Conservation (phyloP, 2,113 vertebrate species). For the Hippocampus mohnikei region DNA sequence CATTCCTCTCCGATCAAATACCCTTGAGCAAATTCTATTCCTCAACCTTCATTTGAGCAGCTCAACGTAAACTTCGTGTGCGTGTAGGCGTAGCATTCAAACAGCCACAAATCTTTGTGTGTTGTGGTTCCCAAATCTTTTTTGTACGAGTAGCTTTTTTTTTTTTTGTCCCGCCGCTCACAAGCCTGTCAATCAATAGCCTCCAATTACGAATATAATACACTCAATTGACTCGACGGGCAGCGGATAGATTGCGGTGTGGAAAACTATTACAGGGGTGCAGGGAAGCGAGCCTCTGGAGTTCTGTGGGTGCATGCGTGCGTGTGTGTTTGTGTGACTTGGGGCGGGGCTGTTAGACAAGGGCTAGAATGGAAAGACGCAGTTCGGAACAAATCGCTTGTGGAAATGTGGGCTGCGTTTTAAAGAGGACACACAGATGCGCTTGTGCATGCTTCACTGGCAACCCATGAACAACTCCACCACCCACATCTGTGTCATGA, state of each 20-base stretch:
- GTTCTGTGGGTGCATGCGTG: slow-evolving; percentile 22
- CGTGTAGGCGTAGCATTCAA: slow-evolving; percentile 3
- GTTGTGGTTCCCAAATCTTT: slow-evolving; percentile 33
- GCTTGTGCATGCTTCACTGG: background rate
- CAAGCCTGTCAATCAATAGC: slow-evolving; percentile 69
- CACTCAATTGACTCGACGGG: slow-evolving; percentile 66
- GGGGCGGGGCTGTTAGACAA: slow-evolving; percentile 30
- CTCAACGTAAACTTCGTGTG: slow-evolving; percentile 17
- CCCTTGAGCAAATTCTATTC: slow-evolving; percentile 42
- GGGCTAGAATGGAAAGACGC: slow-evolving; percentile 56
- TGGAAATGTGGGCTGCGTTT: slow-evolving; percentile 33
- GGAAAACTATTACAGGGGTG: slow-evolving; percentile 71
- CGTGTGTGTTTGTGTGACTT: slow-evolving; percentile 23
- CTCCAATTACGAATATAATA: slow-evolving; percentile 72
- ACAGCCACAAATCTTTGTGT: slow-evolving; percentile 6
- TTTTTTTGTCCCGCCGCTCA: slow-evolving; percentile 31
- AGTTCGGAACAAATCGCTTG: slow-evolving; percentile 69
- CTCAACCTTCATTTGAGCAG: slow-evolving; percentile 40
- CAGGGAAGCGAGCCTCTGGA: slow-evolving; percentile 46
- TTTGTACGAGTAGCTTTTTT: slow-evolving; percentile 44
- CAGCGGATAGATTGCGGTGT: slow-evolving; percentile 57
- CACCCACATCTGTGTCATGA: slow-evolving; percentile 26
- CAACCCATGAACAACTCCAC: background rate
- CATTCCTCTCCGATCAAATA: slow-evolving; percentile 24
- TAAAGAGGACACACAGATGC: background rate